Evolutionary conservation across 2,797 vertebrate species (phyloP).

Genomic region (Sandelia bainsii): DNA sequence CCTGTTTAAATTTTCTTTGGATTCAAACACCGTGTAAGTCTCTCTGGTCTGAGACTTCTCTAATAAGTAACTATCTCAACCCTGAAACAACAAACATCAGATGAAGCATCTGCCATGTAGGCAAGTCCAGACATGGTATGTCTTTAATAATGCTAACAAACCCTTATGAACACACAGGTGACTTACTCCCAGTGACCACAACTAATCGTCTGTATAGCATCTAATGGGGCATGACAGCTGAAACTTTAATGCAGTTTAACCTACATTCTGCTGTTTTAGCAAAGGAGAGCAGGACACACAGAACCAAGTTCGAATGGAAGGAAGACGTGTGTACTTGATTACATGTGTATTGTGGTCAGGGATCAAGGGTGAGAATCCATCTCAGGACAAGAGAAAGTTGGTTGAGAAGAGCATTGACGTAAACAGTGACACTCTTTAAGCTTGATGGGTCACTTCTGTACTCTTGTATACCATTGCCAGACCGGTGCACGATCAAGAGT

Average conservation of each 20-base stretch:
- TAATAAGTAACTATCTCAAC: constrained; percentile 37
- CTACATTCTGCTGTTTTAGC: constrained; percentile 1
- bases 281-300: neutral
- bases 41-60: neutral
- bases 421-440: neutral
- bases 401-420: no score
- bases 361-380: constrained; percentile 7
- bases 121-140: constrained; percentile 58
- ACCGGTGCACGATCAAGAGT: neutral
- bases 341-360: neutral
- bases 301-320: neutral
- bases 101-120: neutral
- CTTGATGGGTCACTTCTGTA: no score
- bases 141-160: constrained; percentile 22
- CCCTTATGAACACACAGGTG: constrained; percentile 10
- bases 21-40: neutral
- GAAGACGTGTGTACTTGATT: neutral
- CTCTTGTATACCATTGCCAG: neutral
- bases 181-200: constrained; percentile 28
- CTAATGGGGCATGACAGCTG: constrained; percentile 8
- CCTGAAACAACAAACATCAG: neutral
- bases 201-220: neutral
- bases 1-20: neutral
- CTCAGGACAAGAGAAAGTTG: neutral
- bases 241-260: constrained; percentile 23